Base-by-base conservation (phyloP, 1,140 invertebrate species). In the Halyomorpha halys region DNA sequence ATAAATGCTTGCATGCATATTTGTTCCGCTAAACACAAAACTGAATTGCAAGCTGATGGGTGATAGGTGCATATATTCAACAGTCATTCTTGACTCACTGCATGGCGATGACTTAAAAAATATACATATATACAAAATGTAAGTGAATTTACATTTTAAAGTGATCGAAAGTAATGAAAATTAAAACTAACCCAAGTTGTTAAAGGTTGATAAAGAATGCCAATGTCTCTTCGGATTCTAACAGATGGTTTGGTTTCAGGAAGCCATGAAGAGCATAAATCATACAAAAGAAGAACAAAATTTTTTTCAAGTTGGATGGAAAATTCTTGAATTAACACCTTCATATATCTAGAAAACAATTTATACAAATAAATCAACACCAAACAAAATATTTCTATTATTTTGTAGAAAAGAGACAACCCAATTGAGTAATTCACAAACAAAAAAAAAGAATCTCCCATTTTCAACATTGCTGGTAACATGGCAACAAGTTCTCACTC, bases 261-360 rank as follows among this genome's bases (percentile, higher is more conserved):
- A 51, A 79, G 75, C 73, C 82, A 78, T 66, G 78, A 74, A 63
- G 79, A 76, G 62, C 82, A 74, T 16, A 85, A 76, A 71, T 85
- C 81, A 68, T 81, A 80, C 3, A 84, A 69, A 63, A 82, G 79
- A 68, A 83, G 75, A 14, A 88, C 74, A 72, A 88, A 87, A 61
- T 84, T 81, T 73, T 85, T 84, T 72, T 90, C 87, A 51, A 91
- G 72, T 72, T 87, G 85, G 8, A 91, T 72, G 69, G 80, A 82
- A 68, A 88, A 85, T 70, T 90, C 85, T 71, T 86, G 82, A 0
- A 89, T 70, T 19, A 86, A 72, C 0, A 90, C 61, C 72, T 85
- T 87, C 27, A 89, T 75, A 71, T 86, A 84, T 69, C 82, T 84
- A 71, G 16, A 74, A 74, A 39, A 44, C 2, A 34, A 21, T 44